Conservation (phyloP, 2,113 vertebrate genomes). For the Merops nubicus region DNA sequence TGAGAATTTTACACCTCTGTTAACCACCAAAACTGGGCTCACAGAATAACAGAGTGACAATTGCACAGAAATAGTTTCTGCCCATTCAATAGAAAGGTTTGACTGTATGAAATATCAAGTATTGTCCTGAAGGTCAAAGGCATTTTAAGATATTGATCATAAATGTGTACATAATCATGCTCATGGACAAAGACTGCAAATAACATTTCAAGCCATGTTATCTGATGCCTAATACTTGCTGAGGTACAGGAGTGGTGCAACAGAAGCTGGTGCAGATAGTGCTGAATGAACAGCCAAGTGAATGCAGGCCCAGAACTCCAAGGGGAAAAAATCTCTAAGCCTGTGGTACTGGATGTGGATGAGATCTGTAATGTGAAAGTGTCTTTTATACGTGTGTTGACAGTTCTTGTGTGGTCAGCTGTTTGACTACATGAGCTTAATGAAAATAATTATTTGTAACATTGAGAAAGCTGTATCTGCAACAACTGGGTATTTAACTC, state of each 20-base stretch:
- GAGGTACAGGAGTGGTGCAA: not conserved
- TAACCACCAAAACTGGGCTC: not conserved
- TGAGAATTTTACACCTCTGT: not conserved
- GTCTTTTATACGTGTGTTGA: not conserved
- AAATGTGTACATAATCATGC: not conserved
- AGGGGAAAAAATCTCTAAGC: not conserved
- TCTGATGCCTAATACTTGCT: not conserved
- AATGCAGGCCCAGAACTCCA: not conserved
- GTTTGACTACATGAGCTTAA: not conserved
- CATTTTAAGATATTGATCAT: not conserved
- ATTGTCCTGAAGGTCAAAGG: not conserved
- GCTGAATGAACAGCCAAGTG: not conserved
- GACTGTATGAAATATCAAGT: not conserved
- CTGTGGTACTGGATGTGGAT: not conserved
- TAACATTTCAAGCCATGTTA: not conserved
- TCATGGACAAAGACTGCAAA: not conserved
- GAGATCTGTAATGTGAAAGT: not conserved
- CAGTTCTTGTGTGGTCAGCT: not conserved
- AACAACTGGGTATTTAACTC: not conserved
- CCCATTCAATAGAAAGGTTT: not conserved
- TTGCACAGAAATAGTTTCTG: not conserved
- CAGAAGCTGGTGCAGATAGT: not conserved
- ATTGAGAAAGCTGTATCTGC: not conserved
- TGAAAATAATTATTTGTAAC: not conserved
- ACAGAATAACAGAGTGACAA: not conserved